These are phyloP conservation scores for Lerema accius DNA, from an alignment of 1,140 invertebrate species.

Conservation along the genomic window DNA sequence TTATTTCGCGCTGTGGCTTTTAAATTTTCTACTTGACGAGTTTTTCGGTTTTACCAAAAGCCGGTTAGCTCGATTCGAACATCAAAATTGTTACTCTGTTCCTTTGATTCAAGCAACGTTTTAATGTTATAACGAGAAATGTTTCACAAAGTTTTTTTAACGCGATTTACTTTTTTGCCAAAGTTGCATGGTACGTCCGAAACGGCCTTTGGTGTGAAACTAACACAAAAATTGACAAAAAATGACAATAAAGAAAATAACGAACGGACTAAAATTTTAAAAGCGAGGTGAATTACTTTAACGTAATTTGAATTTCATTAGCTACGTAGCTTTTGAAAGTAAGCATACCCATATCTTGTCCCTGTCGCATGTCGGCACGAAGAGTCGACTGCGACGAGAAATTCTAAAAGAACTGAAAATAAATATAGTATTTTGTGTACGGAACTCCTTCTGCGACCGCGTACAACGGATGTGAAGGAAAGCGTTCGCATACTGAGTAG, in stretches of 20 bases:
- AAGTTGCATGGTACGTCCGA: neutral
- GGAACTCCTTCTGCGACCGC: slow-evolving; percentile 75
- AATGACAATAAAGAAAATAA: neutral
- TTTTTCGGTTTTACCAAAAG: slow-evolving; percentile 33
- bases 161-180: slow-evolving; percentile 9
- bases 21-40: slow-evolving; percentile 35
- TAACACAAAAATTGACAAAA: neutral
- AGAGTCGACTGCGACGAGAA: slow-evolving; percentile 69
- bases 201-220: slow-evolving; percentile 4
- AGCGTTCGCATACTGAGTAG: slow-evolving; percentile 80
- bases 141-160: slow-evolving; percentile 16
- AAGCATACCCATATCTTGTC: slow-evolving; percentile 64
- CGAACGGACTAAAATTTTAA: slow-evolving; percentile 3
- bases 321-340: slow-evolving; percentile 25
- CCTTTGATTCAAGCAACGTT: slow-evolving; percentile 32
- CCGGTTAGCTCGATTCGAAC: slow-evolving; percentile 31
- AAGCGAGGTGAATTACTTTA: neutral
- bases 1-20: slow-evolving; percentile 24
- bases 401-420: slow-evolving; percentile 78
- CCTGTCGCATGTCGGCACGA: slow-evolving; percentile 67
- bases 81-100: slow-evolving; percentile 33
- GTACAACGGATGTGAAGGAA: slow-evolving; percentile 78
- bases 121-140: slow-evolving; percentile 32
- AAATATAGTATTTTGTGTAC: slow-evolving; percentile 79
- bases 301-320: slow-evolving; percentile 28